Conservation (phyloP, 30 jellyfish, hydroid and myxozoan species). For the Aurelia coerulea region DNA sequence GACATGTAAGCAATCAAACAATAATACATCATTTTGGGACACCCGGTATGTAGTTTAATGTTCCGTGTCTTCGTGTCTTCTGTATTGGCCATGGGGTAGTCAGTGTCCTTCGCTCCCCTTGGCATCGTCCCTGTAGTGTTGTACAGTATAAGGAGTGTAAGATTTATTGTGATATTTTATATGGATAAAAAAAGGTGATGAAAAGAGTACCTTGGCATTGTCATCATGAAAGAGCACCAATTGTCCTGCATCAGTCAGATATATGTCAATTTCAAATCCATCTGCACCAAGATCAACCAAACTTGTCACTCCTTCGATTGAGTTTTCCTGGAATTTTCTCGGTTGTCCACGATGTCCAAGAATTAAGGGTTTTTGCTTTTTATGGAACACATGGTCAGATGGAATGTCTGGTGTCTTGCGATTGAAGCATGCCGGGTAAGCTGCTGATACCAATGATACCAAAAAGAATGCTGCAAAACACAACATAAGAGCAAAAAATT, state of each 20-base stretch:
- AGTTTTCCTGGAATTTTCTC: conserved; percentile 64
- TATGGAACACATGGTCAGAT: conserved; percentile 60
- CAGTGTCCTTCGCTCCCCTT: too few species aligned
- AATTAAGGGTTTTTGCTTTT: conserved; percentile 56
- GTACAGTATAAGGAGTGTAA: too few species aligned
- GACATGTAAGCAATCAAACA: too few species aligned
- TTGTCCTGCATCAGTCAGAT: conserved; percentile 57
- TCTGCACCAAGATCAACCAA: conserved; percentile 67
- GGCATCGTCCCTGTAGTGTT: too few species aligned
- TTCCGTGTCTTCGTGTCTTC: too few species aligned
- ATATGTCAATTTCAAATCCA: conserved; percentile 76
- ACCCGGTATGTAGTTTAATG: too few species aligned
- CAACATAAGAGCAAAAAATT: too few species aligned
- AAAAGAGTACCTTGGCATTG: conserved; percentile 48
- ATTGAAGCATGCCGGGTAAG: conserved; percentile 38
- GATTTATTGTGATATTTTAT: too few species aligned
- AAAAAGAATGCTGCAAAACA: too few species aligned
- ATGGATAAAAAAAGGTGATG: too few species aligned
- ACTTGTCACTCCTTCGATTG: conserved; percentile 73
- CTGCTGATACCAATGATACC: background rate
- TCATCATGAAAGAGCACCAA: conserved; percentile 85
- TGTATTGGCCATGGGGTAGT: too few species aligned
- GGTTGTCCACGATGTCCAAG: conserved; percentile 91
- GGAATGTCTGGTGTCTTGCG: conserved; percentile 63
- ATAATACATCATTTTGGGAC: too few species aligned